These are phyloP conservation scores for Lethenteron camtschaticum DNA, from an alignment of 2,113 vertebrate genomes.

Conservation along the genomic window DNA sequence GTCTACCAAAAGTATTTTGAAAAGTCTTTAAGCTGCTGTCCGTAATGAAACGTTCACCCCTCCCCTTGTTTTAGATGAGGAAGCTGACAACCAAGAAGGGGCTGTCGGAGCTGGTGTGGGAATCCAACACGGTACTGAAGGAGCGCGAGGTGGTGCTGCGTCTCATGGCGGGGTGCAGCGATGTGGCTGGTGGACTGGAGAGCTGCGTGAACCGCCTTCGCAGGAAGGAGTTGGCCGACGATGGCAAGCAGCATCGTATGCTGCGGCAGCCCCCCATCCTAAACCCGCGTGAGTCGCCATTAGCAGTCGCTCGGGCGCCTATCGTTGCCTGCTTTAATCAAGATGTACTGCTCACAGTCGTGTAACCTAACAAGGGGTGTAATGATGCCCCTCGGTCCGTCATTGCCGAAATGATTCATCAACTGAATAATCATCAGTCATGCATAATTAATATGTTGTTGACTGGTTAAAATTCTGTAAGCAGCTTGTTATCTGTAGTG, in stretches of 20 bases:
- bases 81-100: too few relatives aligned
- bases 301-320: background rate
- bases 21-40: too few relatives aligned
- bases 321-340: background rate
- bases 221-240: slow-evolving; percentile 41
- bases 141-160: slow-evolving; percentile 56
- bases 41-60: too few relatives aligned
- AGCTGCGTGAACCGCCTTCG: slow-evolving; percentile 55
- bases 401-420: too few relatives aligned
- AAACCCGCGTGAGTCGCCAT: slow-evolving; percentile 36
- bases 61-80: too few relatives aligned
- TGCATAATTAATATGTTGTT: too few relatives aligned
- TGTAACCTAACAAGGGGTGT: background rate
- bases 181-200: slow-evolving; percentile 17
- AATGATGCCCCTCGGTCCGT: background rate
- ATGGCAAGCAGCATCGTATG: slow-evolving; percentile 25
- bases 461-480: too few relatives aligned
- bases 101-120: slow-evolving; percentile 28
- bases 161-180: slow-evolving; percentile 61
- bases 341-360: background rate
- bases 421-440: too few relatives aligned
- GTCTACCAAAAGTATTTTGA: too few relatives aligned
- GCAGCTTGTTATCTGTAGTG: too few relatives aligned
- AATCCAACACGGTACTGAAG: slow-evolving; percentile 56
- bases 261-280: slow-evolving; percentile 44